Evolutionary conservation across 2,888 invertebrate species (phyloP), one percentile per base, ranked within the genome.

Genomic region (Adelognathus sp.): DNA sequence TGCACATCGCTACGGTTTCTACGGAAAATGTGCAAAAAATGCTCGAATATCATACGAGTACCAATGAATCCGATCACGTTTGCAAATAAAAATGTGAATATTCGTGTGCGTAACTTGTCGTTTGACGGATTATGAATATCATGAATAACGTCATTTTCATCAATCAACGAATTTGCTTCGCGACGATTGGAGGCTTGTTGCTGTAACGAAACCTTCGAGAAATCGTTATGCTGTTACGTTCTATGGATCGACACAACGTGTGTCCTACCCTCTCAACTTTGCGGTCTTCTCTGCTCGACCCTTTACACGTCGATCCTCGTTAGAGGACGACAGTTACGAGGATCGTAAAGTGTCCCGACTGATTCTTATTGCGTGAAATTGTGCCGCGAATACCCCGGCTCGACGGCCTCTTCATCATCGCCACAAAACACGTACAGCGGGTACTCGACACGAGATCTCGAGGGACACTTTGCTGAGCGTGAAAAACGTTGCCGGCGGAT

Each of bases 311-410:
- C 61, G 72, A 67, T 72, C 41, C 54, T 77, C 76, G 54, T 77
- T 77, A 67, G 66, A 29, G 67, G 36, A 46, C 50, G 76, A 77
- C 66, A 61, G 60, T 77, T 77, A 77, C 67, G 72, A 67, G 72
- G 54, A 67, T 76, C 76, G 71, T 77, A 77, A 77, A 67, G 44
- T 63, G 29, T 21, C 67, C 44, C 21, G 33, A 41, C 24, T 61
- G 54, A 67, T 77, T 77, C 54, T 72, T 56, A 72, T 77, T 72
- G 54, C 60, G 54, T 27, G 14, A 18, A 36, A 61, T 46, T 61
- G 67, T 67, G 66, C 29, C 24, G 11, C 56, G 33, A 18, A n/a
- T 33, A 44, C 44, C n/a, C 31, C 61, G 66, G 36, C 66, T 31
- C 61, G 21, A 1, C 21, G 50, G 66, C 54, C 33, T 60, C 52